These are phyloP conservation scores for Characodon lateralis DNA, from an alignment of 2,797 vertebrate species.

Conservation along the genomic window DNA sequence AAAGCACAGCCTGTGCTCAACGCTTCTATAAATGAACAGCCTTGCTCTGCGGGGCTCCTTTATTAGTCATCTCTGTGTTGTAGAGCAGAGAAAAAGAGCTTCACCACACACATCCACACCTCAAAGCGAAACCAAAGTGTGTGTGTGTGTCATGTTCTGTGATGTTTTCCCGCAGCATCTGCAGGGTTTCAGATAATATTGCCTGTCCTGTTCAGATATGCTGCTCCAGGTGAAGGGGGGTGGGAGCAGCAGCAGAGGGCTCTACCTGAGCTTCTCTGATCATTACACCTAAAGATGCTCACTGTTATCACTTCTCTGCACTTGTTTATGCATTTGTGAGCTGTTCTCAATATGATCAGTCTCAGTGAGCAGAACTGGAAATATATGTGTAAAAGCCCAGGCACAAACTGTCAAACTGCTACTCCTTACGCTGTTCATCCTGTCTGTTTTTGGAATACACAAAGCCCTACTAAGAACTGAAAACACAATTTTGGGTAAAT, in stretches of 20 bases:
- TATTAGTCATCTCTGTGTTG: slow-evolving; percentile 27
- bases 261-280: slow-evolving; percentile 2
- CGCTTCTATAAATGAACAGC: slow-evolving; percentile 41
- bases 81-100: neutral
- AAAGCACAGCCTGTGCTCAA: slow-evolving; percentile 9
- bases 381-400: neutral
- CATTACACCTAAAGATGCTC: neutral
- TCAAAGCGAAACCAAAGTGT: neutral
- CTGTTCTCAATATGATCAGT: neutral
- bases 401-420: too few species aligned
- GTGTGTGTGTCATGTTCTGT: neutral
- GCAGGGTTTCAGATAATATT: slow-evolving; percentile 5
- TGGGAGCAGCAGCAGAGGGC: slow-evolving; percentile 8
- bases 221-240: slow-evolving; percentile 1
- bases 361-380: neutral
- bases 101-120: slow-evolving; percentile 8
- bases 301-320: neutral
- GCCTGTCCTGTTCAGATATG: slow-evolving; percentile 1
- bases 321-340: neutral
- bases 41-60: slow-evolving; percentile 12
- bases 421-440: too few species aligned
- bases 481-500: neutral
- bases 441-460: too few species aligned
- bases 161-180: slow-evolving; percentile 6
- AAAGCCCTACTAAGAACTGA: neutral